Percentiles rank a stretch among this genome's conserved stretches.
Evolutionary conservation across 1,140 invertebrate species (phyloP).

Genomic region (Lepidotrigona ventralis): DNA sequence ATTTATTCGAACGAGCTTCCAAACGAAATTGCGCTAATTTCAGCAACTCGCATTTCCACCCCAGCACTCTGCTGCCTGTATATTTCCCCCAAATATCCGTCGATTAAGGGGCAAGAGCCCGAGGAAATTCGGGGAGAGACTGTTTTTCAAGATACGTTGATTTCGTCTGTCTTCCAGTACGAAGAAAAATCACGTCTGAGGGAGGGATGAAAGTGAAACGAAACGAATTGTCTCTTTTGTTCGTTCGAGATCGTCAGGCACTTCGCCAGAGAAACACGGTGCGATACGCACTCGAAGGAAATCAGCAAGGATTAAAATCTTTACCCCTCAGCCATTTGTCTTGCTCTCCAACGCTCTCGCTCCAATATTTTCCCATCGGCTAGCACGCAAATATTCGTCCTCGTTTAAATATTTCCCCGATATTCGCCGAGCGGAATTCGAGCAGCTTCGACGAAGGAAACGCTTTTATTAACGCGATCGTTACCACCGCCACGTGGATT

Average conservation of each 20-base stretch:
- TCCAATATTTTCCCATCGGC: neutral
- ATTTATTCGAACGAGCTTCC: neutral
- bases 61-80: neutral
- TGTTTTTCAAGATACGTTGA: neutral
- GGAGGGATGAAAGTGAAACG: neutral
- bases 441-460: neutral
- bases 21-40: conserved; percentile 13
- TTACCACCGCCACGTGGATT: conserved; percentile 30
- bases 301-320: neutral
- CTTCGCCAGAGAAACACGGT: too few species aligned
- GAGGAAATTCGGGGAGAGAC: too few species aligned
- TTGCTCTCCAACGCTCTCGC: neutral
- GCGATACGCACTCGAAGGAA: neutral
- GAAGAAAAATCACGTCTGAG: neutral
- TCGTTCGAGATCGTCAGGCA: too few species aligned
- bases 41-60: neutral
- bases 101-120: neutral
- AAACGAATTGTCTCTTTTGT: too few species aligned
- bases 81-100: neutral
- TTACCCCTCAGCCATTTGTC: neutral
- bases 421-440: too few species aligned
- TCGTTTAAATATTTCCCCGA: conserved; percentile 5
- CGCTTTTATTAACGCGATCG: neutral
- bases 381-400: neutral
- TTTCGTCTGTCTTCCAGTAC: neutral